Base-by-base conservation (phyloP, 1,140 invertebrate species). In the Tetragnatha versicolor region DNA sequence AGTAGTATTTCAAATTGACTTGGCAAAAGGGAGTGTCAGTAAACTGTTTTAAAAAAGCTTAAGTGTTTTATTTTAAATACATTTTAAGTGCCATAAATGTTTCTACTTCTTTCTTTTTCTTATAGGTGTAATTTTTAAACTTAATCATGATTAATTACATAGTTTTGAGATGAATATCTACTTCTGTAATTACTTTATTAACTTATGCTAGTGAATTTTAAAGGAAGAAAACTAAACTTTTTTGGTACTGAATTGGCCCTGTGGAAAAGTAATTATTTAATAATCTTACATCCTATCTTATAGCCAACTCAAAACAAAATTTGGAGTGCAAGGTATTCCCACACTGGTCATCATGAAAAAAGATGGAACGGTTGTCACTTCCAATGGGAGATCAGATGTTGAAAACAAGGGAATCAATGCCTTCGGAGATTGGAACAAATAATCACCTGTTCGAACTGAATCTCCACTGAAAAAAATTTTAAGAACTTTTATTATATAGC, bases 271-370 rank as follows among this genome's bases (percentile, higher is more conserved):
- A 39, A 20, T 51, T 10, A 70, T 73, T 35, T 60, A 33, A 20
- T 58, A 6, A 42, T n/a, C 65, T 60, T 76, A 9, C 22, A 70
- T 69, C 27, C 20, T 66, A 10, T 20, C 66, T 79, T 80, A 27
- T 61, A 84, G 84, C 31, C 78, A 82, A 27, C 53, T 87, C 10
- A 79, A 82, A 17, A 60, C 80, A 10, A 85, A 85, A 63, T 87
- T 82, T 80, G 79, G 65, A 25, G 82, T 87, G 3, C 80, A 61
- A 7, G 86, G 86, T 14, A 89, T 88, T 78, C 88, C 88, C n/a
- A 85, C 83, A 22, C 82, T 89, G 42, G 84, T 88, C n/a, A 82
- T 89, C 33, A 69, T 88, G 22, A 88, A 87, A 63, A 84, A 85
- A 61, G 86, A 86, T 51, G 87, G 87, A 42, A 83, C 81, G 12